Evolutionary conservation across 2,888 invertebrate genomes (phyloP), one percentile per base, ranked within the genome.

Genomic region (Xylocampa areola): DNA sequence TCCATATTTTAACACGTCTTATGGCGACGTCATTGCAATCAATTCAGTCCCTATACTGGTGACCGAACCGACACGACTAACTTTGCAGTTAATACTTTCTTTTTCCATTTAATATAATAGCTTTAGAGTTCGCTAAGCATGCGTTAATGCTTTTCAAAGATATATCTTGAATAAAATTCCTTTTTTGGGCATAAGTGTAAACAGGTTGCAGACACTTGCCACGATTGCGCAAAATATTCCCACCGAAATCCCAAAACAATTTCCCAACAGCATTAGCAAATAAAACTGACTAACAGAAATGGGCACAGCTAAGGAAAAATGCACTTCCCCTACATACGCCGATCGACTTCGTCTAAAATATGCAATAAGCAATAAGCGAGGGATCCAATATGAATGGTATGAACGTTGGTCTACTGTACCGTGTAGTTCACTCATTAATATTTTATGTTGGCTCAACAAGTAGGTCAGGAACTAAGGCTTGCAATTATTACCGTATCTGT

Each of bases 291-390:
- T 39, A 45, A 23, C 40, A 33, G 40, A 30, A 16, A 32, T 44
- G 19, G 48, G 6, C 2, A 39, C 11, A n/a, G 16, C 39, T 33
- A 14, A 54, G 50, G 67, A 53, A 53, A 67, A 63, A 63, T 68
- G 60, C 64, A 68, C 25, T 14, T 4, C 32, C 39, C 7, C 13
- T 36, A 36, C 11, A 14, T 16, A 49, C 35, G 32, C 44, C 68
- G 61, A 76, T 72, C 57, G 58, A 39, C 30, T 50, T 27, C 16
- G 30, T 29, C 51, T 76, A 53, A 78, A 78, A 76, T 78, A 78
- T 78, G 77, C 75, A 78, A n/a, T 29, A 54, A 66, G 70, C 75
- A 75, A 73, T 78, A 78, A 78, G 71, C 63, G 73, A 61, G 66
- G 39, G 53, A 71, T 77, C 62, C 77, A 73, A 71, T 78, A 76